These are phyloP conservation scores for Caenorhabditis sp. DNA, from an alignment of 2,888 invertebrate genomes.

Conservation along the genomic window DNA sequence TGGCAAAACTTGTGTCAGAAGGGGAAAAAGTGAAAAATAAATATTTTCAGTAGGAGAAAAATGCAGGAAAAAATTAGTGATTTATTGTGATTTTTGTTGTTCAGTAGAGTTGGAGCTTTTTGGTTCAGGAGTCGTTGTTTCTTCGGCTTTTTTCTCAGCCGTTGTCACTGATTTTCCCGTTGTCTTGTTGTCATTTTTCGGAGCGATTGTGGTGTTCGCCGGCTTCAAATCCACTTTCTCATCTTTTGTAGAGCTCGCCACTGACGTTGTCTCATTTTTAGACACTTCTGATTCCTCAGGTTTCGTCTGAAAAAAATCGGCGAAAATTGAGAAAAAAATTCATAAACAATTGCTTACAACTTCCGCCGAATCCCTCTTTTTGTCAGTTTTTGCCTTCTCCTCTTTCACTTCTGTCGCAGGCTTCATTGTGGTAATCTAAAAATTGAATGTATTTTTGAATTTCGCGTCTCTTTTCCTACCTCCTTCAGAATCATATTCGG, in stretches of 20 bases:
- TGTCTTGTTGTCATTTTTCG: not conserved
- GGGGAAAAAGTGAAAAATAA: not conserved
- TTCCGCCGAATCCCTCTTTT: conserved; percentile 39
- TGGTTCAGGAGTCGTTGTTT: too few relatives aligned
- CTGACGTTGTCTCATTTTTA: conserved; percentile 2
- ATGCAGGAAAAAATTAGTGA: not conserved
- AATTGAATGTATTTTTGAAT: not conserved
- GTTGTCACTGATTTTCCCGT: not conserved
- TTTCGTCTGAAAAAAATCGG: conserved; percentile 15
- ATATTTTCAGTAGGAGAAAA: not conserved
- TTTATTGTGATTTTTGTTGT: conserved; percentile 13
- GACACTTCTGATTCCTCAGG: not conserved
- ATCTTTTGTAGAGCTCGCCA: conserved; percentile 6
- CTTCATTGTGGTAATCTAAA: not conserved
- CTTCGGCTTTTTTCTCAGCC: not conserved
- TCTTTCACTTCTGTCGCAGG: not conserved
- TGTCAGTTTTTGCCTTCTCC: not conserved
- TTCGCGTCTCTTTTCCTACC: not conserved
- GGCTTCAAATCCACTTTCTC: conserved; percentile 49
- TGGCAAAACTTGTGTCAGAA: conserved; percentile 11
- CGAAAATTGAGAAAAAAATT: not conserved
- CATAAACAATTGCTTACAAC: not conserved
- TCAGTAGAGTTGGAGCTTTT: conserved; percentile 1
- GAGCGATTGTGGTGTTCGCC: not conserved
- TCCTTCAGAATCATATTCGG: conserved; percentile 21